Base-by-base conservation (phyloP, 92 coral and sea anemone species). In the Hydrozoanthus gracilis region DNA sequence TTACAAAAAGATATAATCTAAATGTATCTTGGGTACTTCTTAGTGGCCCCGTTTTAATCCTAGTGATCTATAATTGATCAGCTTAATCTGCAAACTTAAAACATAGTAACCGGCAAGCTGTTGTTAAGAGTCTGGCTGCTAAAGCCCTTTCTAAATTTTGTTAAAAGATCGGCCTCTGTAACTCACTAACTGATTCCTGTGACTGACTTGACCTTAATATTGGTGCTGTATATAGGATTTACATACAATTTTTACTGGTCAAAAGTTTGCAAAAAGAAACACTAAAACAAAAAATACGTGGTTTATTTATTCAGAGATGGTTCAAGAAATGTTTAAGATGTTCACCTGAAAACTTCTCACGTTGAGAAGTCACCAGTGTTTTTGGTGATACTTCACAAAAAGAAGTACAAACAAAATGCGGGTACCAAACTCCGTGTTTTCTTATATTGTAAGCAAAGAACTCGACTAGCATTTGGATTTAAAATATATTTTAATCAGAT, bases 21-120 rank as follows among this genome's bases (percentile, higher is more conserved):
- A 7, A 79, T 18, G 51, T 62, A 35, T 60, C 7, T 51, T 50
- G 73, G 46, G 74, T 20, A 70, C 69, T 80, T 65, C 65, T 65
- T 49, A 65, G 61, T 80, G 52, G 72, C 85, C 60, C 51, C 48
- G 85, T 61, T 52, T 80, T 80, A 80, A 80, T 80, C 85, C 52
- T 80, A 6, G 60, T 65, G 62, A 80, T 80, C 85, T 65, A 80
- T 80, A 64, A 80, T 80, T 80, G 66, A 80, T 80, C 72, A 49
- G 66, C 85, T 80, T 80, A 80, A 80, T 80, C 85, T 80, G 75
- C 74, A 80, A 80, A 66, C 85, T 66, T 64, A 80, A 14, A 66
- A 80, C 85, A 64, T 80, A 65, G 85, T 80, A 80, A 80, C 85
- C 85, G 73, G 85, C 73, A 65, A 64, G 51, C 35, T 52, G 56